Evolutionary conservation across 37 sponge, comb jelly and placozoan genomes (phyloP), one percentile per base, ranked within the genome.

Genomic region (Mnemiopsis leidyi): DNA sequence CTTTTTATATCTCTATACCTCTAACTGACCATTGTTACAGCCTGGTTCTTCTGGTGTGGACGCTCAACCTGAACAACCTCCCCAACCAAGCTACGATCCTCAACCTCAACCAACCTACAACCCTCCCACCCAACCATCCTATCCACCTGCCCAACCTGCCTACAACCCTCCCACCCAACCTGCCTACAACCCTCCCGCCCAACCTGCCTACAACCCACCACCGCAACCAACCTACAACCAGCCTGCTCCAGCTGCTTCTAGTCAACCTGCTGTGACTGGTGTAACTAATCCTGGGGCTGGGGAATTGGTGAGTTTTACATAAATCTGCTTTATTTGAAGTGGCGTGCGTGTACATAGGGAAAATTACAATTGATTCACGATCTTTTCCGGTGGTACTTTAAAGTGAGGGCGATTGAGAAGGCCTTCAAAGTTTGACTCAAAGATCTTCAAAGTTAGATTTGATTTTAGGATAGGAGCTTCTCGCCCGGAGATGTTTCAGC

Each of bases 181-280:
- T 2, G 0, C 82, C 7, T 30, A 1, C 69, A 76, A 48, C 7
- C 93, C 83, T 16, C 68, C 67, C 36, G 69, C 94, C n/a, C 76
- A 93, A 28, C 95, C 94, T 82, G 29, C 85, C 32, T 32, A 61
- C 21, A 92, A 38, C 23, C 92, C 25, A 0, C 79, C 94, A 3
- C 32, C 77, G 13, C 76, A 85, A 23, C 48, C 77, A 0, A 93
- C 21, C 77, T 69, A 79, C 73, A 69, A 69, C 36, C 82, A 16
- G 36, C 36, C 82, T 33, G 36, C 82, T 29, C 75, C 75, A 7
- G 26, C 48, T 7, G 93, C 92, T 5, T 7, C 32, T 3, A 69
- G 29, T 29, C 82, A 79, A 29, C 36, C 82, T 5, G 2, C 82
- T 29, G 73, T 20, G n/a, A 28, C 73, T 23, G 73, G 73, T 21